A percentile compares a stretch with the other conserved stretches of the same genome.
These are phyloP conservation scores for Gallinago stenura DNA, from an alignment of 2,797 vertebrate species.

Conservation along the genomic window DNA sequence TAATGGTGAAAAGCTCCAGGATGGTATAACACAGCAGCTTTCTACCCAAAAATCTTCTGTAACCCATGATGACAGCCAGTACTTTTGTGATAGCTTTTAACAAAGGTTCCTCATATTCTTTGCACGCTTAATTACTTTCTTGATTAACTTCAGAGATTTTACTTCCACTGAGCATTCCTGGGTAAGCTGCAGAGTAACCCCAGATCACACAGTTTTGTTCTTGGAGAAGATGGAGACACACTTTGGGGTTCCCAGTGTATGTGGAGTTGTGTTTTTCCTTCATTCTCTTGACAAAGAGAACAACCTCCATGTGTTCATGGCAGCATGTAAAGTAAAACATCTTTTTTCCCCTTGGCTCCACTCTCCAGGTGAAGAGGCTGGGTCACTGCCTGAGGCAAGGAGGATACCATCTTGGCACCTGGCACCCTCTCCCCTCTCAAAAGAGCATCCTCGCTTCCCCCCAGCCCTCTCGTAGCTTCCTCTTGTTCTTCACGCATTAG, in stretches of 20 bases:
- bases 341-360: neutral
- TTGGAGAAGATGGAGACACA: neutral
- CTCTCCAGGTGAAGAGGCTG: neutral
- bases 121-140: neutral
- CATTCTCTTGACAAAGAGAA: neutral
- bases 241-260: neutral
- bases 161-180: neutral
- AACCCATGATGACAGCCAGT: neutral
- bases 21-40: neutral
- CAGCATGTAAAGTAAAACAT: neutral
- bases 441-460: fast-evolving
- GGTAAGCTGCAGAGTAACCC: neutral
- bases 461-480: neutral
- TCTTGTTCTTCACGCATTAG: neutral
- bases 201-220: neutral
- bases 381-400: neutral
- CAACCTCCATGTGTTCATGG: neutral
- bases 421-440: neutral
- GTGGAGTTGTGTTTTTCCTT: neutral
- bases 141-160: neutral
- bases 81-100: neutral
- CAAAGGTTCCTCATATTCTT: neutral
- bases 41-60: neutral
- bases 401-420: neutral
- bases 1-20: neutral